Percentiles rank a stretch among this genome's conserved stretches.
Evolutionary conservation across 2,888 invertebrate species (phyloP).

Genomic region (Melitaea athalia): DNA sequence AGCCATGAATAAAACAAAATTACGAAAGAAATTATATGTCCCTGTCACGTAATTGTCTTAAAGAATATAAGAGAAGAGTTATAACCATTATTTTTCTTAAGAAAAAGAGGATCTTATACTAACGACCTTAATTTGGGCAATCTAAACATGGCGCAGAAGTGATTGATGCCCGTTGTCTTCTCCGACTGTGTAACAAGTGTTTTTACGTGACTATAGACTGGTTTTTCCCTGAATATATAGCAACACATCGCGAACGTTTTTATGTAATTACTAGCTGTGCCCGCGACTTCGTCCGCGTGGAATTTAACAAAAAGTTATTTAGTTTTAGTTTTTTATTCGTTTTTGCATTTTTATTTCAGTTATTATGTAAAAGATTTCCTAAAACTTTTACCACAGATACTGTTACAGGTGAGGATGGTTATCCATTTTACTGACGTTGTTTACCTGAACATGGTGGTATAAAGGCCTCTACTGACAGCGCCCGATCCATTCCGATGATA

Average conservation of each 20-base stretch:
- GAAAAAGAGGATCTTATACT: constrained; percentile 50
- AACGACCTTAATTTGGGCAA: constrained; percentile 69
- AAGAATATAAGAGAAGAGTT: constrained; percentile 52
- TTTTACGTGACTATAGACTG: constrained; percentile 52
- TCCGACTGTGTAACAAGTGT: constrained; percentile 67
- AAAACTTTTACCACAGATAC: too few relatives aligned
- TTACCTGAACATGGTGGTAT: too few relatives aligned
- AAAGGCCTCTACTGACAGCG: too few relatives aligned
- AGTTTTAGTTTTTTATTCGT: too few relatives aligned
- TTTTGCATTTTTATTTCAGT: too few relatives aligned
- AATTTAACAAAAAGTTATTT: too few relatives aligned
- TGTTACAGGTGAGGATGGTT: too few relatives aligned
- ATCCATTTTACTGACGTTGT: too few relatives aligned
- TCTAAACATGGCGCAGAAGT: constrained; percentile 67
- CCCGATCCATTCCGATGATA: too few relatives aligned
- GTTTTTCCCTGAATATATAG: background rate
- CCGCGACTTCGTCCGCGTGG: too few relatives aligned
- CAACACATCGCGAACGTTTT: background rate
- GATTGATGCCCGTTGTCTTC: constrained; percentile 59
- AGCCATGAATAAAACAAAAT: background rate
- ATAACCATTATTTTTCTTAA: constrained; percentile 69
- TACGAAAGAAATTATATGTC: constrained; percentile 38
- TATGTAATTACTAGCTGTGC: too few relatives aligned
- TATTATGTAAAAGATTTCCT: too few relatives aligned
- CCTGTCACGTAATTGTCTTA: constrained; percentile 42